A percentile compares a stretch with the other conserved stretches of the same genome.
Evolutionary conservation across 2,113 vertebrate species (phyloP).

Genomic region (Microtus oregoni): DNA sequence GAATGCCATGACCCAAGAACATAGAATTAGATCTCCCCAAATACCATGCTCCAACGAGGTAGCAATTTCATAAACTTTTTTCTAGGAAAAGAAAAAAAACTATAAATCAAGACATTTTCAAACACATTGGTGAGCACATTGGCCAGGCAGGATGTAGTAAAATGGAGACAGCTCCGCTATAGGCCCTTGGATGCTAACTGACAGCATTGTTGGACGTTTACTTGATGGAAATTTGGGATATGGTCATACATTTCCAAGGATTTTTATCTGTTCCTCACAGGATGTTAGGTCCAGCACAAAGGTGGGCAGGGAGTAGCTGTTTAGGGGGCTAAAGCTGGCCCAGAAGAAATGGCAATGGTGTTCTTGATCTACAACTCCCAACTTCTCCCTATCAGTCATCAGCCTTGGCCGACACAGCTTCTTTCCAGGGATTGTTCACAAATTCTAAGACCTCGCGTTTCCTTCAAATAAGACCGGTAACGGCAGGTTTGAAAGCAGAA

Average conservation of each 20-base stretch:
- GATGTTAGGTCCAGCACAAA: not conserved
- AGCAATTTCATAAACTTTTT: not conserved
- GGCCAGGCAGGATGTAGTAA: not conserved
- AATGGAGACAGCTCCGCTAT: not conserved
- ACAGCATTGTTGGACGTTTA: not conserved
- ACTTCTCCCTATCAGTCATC: not conserved
- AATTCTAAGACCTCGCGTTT: not conserved
- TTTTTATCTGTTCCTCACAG: not conserved
- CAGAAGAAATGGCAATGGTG: not conserved
- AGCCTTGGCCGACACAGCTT: not conserved
- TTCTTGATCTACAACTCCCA: not conserved
- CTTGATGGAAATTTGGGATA: not conserved
- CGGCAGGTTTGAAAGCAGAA: not conserved
- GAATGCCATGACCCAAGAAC: not conserved
- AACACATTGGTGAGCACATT: not conserved
- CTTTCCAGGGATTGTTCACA: not conserved
- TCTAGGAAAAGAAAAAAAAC: not conserved
- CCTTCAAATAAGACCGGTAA: not conserved
- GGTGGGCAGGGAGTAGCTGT: not conserved
- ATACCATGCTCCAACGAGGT: not conserved
- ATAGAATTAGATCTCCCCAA: not conserved
- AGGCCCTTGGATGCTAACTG: not conserved
- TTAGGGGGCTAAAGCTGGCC: not conserved
- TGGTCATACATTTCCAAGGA: not conserved
- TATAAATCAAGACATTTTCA: not conserved